phyloP scores from a whole-genome alignment of 2,113 vertebrate genomes.

The Charina bottae region DNA sequence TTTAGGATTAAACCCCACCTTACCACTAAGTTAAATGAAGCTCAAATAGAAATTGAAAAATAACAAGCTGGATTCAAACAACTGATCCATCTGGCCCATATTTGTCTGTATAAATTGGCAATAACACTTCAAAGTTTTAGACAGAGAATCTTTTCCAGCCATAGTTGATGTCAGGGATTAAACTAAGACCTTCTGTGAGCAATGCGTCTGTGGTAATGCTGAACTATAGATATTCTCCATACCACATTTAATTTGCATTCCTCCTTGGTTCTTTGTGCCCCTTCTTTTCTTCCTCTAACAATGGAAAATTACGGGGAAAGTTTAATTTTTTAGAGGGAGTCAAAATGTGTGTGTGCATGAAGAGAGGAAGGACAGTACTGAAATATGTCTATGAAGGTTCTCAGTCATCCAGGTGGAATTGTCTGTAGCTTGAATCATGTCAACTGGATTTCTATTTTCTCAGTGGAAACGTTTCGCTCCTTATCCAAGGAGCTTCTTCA shows the following conservation, averaged over 20 bases:
- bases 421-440: too few relatives aligned
- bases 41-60: not conserved
- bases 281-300: not conserved
- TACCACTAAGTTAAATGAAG: not conserved
- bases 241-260: not conserved
- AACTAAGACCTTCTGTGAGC: not conserved
- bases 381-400: too few relatives aligned
- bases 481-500: too few relatives aligned
- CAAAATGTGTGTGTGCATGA: too few relatives aligned
- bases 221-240: not conserved
- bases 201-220: not conserved
- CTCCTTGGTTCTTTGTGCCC: not conserved
- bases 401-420: too few relatives aligned
- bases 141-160: not conserved
- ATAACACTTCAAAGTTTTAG: not conserved
- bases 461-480: too few relatives aligned
- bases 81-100: not conserved
- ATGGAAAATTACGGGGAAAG: not conserved
- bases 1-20: not conserved
- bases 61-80: not conserved
- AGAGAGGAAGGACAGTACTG: not conserved
- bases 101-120: not conserved
- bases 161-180: not conserved
- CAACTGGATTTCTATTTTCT: too few relatives aligned
- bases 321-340: not conserved